Evolutionary conservation across 2,113 vertebrate species (phyloP).

Genomic region (Mellivora capensis): DNA sequence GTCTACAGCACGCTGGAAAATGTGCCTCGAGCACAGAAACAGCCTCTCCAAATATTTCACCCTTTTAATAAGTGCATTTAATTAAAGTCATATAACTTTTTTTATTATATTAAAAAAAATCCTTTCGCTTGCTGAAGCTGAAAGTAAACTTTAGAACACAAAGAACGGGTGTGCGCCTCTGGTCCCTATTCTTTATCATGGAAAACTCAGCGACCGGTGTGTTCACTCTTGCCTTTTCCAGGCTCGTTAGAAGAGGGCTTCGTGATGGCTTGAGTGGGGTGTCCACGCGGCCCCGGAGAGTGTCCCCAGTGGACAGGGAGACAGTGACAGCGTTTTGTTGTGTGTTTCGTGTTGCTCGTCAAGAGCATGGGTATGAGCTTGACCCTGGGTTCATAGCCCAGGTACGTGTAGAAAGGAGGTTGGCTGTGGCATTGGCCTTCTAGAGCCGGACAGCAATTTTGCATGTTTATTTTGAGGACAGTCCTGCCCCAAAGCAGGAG

Average conservation of each 20-base stretch:
- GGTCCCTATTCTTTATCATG: background rate
- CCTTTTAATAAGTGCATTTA: conserved; percentile 87
- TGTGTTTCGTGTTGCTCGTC: background rate
- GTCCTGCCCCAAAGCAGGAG: background rate
- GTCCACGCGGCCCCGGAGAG: background rate
- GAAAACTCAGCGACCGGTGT: conserved; percentile 68
- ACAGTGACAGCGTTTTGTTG: background rate
- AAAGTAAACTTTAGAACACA: conserved; percentile 63
- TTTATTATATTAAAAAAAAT: conserved; percentile 81
- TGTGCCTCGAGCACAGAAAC: conserved; percentile 82
- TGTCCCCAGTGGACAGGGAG: background rate
- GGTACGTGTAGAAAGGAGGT: fast-evolving
- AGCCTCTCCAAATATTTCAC: conserved; percentile 83
- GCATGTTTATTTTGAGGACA: background rate
- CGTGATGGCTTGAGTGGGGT: background rate
- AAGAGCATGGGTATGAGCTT: fast-evolving
- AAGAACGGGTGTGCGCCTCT: conserved; percentile 29
- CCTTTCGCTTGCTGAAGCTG: conserved; percentile 66
- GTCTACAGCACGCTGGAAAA: conserved; percentile 85
- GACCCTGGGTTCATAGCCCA: fast-evolving
- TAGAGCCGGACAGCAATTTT: fast-evolving
- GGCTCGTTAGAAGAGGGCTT: background rate
- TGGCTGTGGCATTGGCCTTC: background rate
- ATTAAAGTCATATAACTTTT: conserved; percentile 89
- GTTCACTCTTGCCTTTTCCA: background rate